Evolutionary conservation across 2,888 invertebrate species (phyloP).

Genomic region (Laothoe populi): DNA sequence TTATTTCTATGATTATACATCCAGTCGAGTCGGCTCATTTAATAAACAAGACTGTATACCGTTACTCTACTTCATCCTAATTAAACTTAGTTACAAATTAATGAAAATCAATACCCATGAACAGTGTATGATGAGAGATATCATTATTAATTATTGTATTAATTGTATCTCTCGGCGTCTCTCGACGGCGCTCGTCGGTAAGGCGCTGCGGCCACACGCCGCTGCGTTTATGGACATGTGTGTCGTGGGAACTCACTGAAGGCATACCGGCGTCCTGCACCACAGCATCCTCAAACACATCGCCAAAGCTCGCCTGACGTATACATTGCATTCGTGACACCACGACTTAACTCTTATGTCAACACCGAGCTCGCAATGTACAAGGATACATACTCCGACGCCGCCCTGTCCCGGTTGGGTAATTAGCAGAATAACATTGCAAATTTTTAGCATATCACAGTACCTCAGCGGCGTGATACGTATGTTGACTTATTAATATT

Average conservation of each 20-base stretch:
- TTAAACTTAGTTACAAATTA: too few relatives aligned
- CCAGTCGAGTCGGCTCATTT: too few relatives aligned
- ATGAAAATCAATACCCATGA: not conserved
- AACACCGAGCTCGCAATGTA: slow-evolving; percentile 33
- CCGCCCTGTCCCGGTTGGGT: slow-evolving; percentile 30
- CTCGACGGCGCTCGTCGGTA: too few relatives aligned
- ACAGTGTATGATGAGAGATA: not conserved
- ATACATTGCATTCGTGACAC: not conserved
- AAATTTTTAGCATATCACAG: slow-evolving; percentile 60
- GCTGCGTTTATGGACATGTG: slow-evolving; percentile 69
- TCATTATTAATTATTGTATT: slow-evolving; percentile 17
- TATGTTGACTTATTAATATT: slow-evolving; percentile 59
- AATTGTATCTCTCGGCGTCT: too few relatives aligned
- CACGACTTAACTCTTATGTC: not conserved
- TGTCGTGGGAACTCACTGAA: slow-evolving; percentile 73
- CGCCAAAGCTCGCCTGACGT: slow-evolving; percentile 14
- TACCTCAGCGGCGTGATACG: slow-evolving; percentile 53
- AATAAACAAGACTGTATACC: too few relatives aligned
- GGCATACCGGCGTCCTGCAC: slow-evolving; percentile 41
- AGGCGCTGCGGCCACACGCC: slow-evolving; percentile 39
- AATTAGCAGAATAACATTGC: slow-evolving; percentile 57
- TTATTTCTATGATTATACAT: too few relatives aligned
- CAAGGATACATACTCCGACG: not conserved
- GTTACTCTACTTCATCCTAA: too few relatives aligned
- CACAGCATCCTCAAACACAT: slow-evolving; percentile 5